Conservation (phyloP, 1,140 invertebrate genomes). For the Diorhabda sublineata region DNA sequence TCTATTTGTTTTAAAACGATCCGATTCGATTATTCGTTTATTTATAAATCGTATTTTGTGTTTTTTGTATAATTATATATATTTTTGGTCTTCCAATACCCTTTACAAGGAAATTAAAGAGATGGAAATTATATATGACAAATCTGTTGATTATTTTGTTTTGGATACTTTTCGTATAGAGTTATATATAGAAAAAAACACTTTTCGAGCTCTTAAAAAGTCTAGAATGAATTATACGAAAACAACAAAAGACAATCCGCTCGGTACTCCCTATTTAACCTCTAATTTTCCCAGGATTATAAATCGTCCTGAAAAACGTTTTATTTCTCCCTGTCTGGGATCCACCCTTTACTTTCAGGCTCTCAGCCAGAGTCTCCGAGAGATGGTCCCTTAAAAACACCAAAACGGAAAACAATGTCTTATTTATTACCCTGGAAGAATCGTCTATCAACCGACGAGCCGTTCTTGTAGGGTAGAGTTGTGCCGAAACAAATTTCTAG, state of each 20-base stretch:
- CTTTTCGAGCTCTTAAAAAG: too few species aligned
- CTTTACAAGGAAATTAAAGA: too few species aligned
- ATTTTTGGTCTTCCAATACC: too few species aligned
- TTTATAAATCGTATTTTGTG: too few species aligned
- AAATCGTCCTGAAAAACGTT: constrained; percentile 5
- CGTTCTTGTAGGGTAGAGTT: neutral
- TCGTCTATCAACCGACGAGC: constrained; percentile 6
- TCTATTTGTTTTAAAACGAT: too few species aligned
- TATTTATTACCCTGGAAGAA: constrained; percentile 9
- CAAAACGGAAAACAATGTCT: constrained; percentile 16
- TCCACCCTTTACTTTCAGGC: constrained; percentile 5
- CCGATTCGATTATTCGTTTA: too few species aligned
- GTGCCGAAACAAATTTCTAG: too few species aligned
- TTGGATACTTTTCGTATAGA: too few species aligned
- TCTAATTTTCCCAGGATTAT: neutral
- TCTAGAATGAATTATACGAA: neutral
- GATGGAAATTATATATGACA: too few species aligned
- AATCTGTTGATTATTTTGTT: too few species aligned
- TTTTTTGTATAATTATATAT: too few species aligned
- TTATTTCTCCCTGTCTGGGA: constrained; percentile 2
- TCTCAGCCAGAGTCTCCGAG: constrained; percentile 3
- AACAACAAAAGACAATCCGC: neutral
- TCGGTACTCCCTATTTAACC: neutral
- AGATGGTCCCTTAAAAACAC: neutral
- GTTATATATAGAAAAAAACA: too few species aligned